Evolutionary conservation across 37 sponge, comb jelly and placozoan species (phyloP), one percentile per base, ranked within the genome.

Genomic region (Agelas oroides): DNA sequence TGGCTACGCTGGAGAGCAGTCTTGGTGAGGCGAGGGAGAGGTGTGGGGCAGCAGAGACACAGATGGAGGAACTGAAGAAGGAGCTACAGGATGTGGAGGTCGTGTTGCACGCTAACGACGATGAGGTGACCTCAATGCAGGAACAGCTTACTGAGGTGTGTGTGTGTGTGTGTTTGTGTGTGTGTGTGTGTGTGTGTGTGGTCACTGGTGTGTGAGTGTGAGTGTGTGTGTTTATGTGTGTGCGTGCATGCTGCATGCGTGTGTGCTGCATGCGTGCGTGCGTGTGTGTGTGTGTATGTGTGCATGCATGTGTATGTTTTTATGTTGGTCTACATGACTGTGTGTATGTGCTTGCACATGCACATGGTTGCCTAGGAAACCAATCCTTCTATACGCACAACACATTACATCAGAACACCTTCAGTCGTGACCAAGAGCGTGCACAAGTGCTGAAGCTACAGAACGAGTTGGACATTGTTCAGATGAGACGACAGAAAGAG

Each of bases 381-480:
- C n/a, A n/a, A n/a, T n/a, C n/a, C n/a, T n/a, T n/a, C n/a, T n/a
- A n/a, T n/a, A n/a, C n/a, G n/a, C n/a, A n/a, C n/a, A n/a, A n/a
- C n/a, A n/a, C n/a, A n/a, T 46, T 46, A 12, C 8, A 12, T 12
- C 62, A 89, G 90, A 89, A 73, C 25, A 74, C 78, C 23, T 40
- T 57, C 27, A 89, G 72, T 33, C 36, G 91, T 33, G 94, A 94
- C 68, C 46, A 77, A 36, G 91, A 89, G 70, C 68, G 94, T 28
- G 87, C 74, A 34, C 79, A 83, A 41, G 41, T 69, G 60, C 38
- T 94, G 70, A 83, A 37, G 55, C 31, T 73, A 11, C 85, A 86
- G 67, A 84, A 54, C 18, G 70, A 88, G 54, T 63, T 80, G 40
- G 93, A 88, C 58, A 65, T 34, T n/a, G 59, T 69, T 52, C 64